These are phyloP conservation scores for Monarcha castaneiventris DNA, from an alignment of 2,113 vertebrate genomes.

Conservation along the genomic window DNA sequence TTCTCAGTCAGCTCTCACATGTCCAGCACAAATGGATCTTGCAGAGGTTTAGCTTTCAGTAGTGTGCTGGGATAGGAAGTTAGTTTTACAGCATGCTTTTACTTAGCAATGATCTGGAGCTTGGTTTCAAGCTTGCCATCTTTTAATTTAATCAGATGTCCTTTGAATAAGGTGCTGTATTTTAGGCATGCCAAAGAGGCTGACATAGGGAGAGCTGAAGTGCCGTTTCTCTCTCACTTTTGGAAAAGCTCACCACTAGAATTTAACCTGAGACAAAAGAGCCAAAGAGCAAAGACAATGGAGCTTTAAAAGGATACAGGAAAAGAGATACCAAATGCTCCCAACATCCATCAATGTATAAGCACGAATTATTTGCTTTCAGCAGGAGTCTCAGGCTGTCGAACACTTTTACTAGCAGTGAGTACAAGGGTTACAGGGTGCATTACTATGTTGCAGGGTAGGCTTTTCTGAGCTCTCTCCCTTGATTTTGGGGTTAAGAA, in stretches of 20 bases:
- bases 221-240: not conserved
- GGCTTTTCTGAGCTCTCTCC: not conserved
- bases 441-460: not conserved
- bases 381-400: not conserved
- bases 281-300: not conserved
- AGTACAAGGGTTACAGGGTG: not conserved
- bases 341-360: not conserved
- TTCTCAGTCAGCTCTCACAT: not conserved
- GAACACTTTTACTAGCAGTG: not conserved
- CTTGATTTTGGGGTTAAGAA: not conserved
- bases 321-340: not conserved
- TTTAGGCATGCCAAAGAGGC: not conserved
- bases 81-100: not conserved
- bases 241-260: not conserved
- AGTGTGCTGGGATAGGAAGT: not conserved
- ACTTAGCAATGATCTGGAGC: not conserved
- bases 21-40: not conserved
- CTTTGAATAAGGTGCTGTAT: not conserved
- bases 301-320: not conserved
- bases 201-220: not conserved
- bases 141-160: not conserved
- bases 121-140: not conserved
- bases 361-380: not conserved
- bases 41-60: not conserved
- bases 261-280: not conserved